phyloP scores from a whole-genome alignment of 2,888 invertebrate species.

The Hyles lineata region DNA sequence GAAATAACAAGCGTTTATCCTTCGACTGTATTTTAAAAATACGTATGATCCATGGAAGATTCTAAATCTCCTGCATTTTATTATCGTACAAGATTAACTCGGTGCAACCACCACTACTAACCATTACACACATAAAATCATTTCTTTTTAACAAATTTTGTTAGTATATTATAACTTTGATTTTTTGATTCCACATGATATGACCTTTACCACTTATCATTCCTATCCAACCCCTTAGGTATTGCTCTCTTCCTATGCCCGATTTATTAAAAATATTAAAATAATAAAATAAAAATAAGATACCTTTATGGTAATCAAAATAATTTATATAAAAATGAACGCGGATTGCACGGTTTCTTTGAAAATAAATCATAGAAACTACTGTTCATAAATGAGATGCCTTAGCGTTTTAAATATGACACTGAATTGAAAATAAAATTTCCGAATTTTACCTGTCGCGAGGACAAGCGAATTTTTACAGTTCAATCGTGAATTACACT shows the following conservation, averaged over 20 bases:
- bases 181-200: slow-evolving; percentile 78
- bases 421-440: slow-evolving; percentile 67
- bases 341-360: slow-evolving; percentile 32
- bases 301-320: slow-evolving; percentile 46
- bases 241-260: slow-evolving; percentile 70
- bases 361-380: slow-evolving; percentile 24
- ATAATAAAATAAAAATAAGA: slow-evolving; percentile 44
- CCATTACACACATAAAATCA: slow-evolving; percentile 72
- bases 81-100: slow-evolving; percentile 70
- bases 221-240: slow-evolving; percentile 68
- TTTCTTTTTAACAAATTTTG: slow-evolving; percentile 68
- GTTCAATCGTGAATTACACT: slow-evolving; percentile 75
- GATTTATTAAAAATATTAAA: slow-evolving; percentile 54
- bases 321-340: slow-evolving; percentile 29
- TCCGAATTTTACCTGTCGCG: slow-evolving; percentile 61
- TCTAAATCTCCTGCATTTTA: slow-evolving; percentile 77
- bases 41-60: slow-evolving; percentile 76
- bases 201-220: slow-evolving; percentile 75
- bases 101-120: slow-evolving; percentile 72
- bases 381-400: slow-evolving; percentile 50
- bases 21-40: slow-evolving; percentile 80
- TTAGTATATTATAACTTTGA: slow-evolving; percentile 66
- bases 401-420: slow-evolving; percentile 70
- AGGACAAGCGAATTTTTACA: slow-evolving; percentile 68
- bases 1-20: slow-evolving; percentile 58